phyloP scores from a whole-genome alignment of 2,113 vertebrate genomes.

The crab-eating macaque (Macaca fascicularis) region T2T-MFA8v1.1 NC_088377.1:148656501-148657000 shows the following conservation, averaged over 20 bases:
- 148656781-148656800: not conserved
- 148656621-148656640: constrained; percentile 31
- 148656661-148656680: not conserved
- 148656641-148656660: constrained; percentile 39
- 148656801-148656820: not conserved
- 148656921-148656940: not conserved
- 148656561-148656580: constrained; percentile 46
- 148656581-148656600: constrained; percentile 20
- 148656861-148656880: not conserved
- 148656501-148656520: not conserved
- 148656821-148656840: constrained; percentile 25
- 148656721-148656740: constrained; percentile 52
- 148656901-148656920: constrained; percentile 11
- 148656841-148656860: not conserved
- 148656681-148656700: constrained; percentile 10
- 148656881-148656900: constrained; percentile 1
- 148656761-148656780: not conserved
- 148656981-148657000: not conserved
- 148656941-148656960: constrained; percentile 33
- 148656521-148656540: constrained; percentile 20
- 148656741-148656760: not conserved
- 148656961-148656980: not conserved
- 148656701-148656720: constrained; percentile 11
- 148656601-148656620: constrained; percentile 24
- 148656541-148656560: not conserved